These are phyloP conservation scores for Spilosoma lubricipeda DNA, from an alignment of 2,888 invertebrate species.

Conservation along the genomic window DNA sequence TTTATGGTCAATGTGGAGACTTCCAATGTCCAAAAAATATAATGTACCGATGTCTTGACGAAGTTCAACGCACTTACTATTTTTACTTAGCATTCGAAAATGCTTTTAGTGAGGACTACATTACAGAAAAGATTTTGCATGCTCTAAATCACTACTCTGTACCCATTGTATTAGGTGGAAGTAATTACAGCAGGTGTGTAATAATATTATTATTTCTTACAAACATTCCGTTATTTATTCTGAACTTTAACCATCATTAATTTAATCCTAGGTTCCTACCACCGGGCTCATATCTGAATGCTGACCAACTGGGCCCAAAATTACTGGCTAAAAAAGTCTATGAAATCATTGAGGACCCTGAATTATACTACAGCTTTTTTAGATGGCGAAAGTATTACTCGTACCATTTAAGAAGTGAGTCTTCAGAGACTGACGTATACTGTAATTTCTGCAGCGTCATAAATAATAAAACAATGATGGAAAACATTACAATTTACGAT, in stretches of 20 bases:
- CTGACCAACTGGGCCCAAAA: slow-evolving; percentile 56
- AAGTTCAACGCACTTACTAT: slow-evolving; percentile 65
- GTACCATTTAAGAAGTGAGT: slow-evolving; percentile 57
- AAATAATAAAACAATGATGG: slow-evolving; percentile 57
- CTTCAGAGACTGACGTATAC: slow-evolving; percentile 65
- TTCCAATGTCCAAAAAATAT: slow-evolving; percentile 60
- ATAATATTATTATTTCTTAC: background rate
- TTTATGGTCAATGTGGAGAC: slow-evolving; percentile 69
- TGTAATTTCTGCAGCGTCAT: slow-evolving; percentile 68
- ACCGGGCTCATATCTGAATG: slow-evolving; percentile 68
- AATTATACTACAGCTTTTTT: slow-evolving; percentile 64
- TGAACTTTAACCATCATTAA: background rate
- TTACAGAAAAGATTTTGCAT: slow-evolving; percentile 73
- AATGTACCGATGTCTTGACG: slow-evolving; percentile 61
- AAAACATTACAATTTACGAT: slow-evolving; percentile 45
- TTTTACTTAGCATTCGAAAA: slow-evolving; percentile 79
- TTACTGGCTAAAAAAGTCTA: slow-evolving; percentile 62
- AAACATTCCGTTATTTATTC: background rate
- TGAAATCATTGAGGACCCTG: slow-evolving; percentile 56
- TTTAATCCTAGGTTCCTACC: slow-evolving; percentile 68
- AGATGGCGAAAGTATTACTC: slow-evolving; percentile 70
- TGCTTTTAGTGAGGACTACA: slow-evolving; percentile 73
- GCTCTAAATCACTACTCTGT: slow-evolving; percentile 86
- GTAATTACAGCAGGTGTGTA: slow-evolving; percentile 84
- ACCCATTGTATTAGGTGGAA: slow-evolving; percentile 89